Percentiles rank a stretch among this genome's conserved stretches.
phyloP scores from a whole-genome alignment of 2,888 invertebrate genomes.

The Lasioglossum figueresi region DNA sequence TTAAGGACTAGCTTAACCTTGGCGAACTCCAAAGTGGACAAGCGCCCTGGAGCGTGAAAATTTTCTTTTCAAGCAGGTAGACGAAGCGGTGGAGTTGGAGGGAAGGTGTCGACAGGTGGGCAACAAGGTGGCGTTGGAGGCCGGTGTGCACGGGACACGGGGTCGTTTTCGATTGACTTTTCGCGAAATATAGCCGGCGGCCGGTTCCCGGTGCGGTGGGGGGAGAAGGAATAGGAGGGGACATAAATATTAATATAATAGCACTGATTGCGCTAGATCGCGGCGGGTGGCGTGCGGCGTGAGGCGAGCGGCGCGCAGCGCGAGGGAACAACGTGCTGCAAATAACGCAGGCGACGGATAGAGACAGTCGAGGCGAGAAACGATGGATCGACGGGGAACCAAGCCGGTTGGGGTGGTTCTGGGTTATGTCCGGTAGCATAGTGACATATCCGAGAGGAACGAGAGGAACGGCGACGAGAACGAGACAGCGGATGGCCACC shows the following conservation, averaged over 20 bases:
- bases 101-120: conserved; percentile 45
- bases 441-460: conserved; percentile 73
- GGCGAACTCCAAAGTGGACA: not conserved
- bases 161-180: conserved; percentile 64
- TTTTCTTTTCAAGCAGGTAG: not conserved
- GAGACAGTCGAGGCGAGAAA: conserved; percentile 45
- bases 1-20: too few relatives aligned
- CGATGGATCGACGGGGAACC: conserved; percentile 40
- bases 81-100: not conserved
- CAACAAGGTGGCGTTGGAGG: conserved; percentile 2
- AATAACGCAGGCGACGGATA: conserved; percentile 50
- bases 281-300: conserved; percentile 42
- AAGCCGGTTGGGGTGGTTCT: conserved; percentile 37
- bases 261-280: conserved; percentile 78
- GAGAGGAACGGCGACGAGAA: conserved; percentile 61
- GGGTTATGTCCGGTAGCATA: conserved; percentile 65
- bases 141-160: conserved; percentile 10
- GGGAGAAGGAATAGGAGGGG: conserved; percentile 27
- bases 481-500: not conserved
- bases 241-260: conserved; percentile 80
- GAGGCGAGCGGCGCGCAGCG: not conserved
- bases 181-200: conserved; percentile 48
- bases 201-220: not conserved
- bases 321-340: conserved; percentile 54
- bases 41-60: not conserved